Evolutionary conservation across 2,888 invertebrate genomes (phyloP).

Genomic region (Melinaea menophilus): DNA sequence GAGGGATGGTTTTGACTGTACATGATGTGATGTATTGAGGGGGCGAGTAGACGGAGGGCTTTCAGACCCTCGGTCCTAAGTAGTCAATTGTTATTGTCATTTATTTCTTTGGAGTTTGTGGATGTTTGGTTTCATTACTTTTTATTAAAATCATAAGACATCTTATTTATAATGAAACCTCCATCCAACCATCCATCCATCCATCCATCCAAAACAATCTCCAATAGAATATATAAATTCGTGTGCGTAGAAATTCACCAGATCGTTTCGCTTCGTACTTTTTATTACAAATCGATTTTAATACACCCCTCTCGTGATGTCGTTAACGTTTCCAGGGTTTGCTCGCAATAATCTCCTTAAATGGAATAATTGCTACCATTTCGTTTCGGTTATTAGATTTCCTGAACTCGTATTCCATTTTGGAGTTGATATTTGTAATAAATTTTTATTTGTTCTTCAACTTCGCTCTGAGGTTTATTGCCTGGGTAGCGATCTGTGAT

Average conservation of each 20-base stretch:
- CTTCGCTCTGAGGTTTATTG: slow-evolving; percentile 50
- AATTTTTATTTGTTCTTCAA: slow-evolving; percentile 58
- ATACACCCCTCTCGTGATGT: slow-evolving; percentile 32
- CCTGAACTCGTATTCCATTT: slow-evolving; percentile 42
- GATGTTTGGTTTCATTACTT: slow-evolving; percentile 10
- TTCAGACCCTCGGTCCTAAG: slow-evolving; percentile 36
- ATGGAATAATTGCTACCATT: slow-evolving; percentile 58
- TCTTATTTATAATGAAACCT: slow-evolving; percentile 2
- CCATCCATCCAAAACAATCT: background rate
- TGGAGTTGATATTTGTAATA: slow-evolving; percentile 62
- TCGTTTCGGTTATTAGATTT: slow-evolving; percentile 63
- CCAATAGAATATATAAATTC: background rate
- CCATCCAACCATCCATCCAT: background rate
- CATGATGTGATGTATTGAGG: slow-evolving; percentile 48
- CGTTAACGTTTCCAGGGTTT: slow-evolving; percentile 43
- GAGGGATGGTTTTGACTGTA: slow-evolving; percentile 37
- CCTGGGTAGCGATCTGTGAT: slow-evolving; percentile 23
- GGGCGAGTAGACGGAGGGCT: slow-evolving; percentile 38
- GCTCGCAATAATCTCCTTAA: slow-evolving; percentile 54
- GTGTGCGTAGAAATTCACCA: background rate
- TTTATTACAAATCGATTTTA: slow-evolving; percentile 39
- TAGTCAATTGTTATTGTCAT: slow-evolving; percentile 40
- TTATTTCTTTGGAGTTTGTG: slow-evolving; percentile 34
- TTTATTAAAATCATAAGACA: slow-evolving; percentile 1
- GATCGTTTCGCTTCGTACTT: background rate